Evolutionary conservation across 1,140 invertebrate species (phyloP).

Genomic region (Achatina immaculata): DNA sequence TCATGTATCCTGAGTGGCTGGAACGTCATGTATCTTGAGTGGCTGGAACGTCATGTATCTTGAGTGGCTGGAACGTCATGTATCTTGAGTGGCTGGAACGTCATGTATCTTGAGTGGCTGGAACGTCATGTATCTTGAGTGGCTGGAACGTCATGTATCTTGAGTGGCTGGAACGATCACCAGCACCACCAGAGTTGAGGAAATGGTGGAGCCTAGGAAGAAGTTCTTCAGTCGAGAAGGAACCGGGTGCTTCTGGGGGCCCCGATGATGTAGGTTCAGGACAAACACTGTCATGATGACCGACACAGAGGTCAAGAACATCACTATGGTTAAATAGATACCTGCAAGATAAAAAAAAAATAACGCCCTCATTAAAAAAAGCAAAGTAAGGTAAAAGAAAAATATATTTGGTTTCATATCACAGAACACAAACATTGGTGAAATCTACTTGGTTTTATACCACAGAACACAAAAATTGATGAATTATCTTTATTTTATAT

Average conservation of each 20-base stretch:
- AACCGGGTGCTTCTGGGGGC: constrained; percentile 58
- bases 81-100: too few species aligned
- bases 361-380: not conserved
- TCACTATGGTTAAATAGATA: constrained; percentile 70
- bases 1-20: too few species aligned
- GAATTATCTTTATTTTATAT: too few species aligned
- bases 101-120: too few species aligned
- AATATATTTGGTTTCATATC: too few species aligned
- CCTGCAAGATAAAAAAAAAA: constrained; percentile 56
- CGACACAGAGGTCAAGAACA: constrained; percentile 70
- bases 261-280: constrained; percentile 67
- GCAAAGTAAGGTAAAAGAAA: constrained; percentile 1
- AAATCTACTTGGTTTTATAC: not conserved
- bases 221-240: constrained; percentile 60
- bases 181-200: constrained; percentile 73
- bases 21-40: too few species aligned
- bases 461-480: too few species aligned
- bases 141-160: constrained; percentile 14
- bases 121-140: too few species aligned
- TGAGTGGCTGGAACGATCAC: constrained; percentile 54
- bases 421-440: not conserved
- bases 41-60: too few species aligned
- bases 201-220: constrained; percentile 67
- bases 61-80: too few species aligned
- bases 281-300: constrained; percentile 71